Conservation (phyloP, 2,888 invertebrate genomes). For the Quadriops clusia region DNA sequence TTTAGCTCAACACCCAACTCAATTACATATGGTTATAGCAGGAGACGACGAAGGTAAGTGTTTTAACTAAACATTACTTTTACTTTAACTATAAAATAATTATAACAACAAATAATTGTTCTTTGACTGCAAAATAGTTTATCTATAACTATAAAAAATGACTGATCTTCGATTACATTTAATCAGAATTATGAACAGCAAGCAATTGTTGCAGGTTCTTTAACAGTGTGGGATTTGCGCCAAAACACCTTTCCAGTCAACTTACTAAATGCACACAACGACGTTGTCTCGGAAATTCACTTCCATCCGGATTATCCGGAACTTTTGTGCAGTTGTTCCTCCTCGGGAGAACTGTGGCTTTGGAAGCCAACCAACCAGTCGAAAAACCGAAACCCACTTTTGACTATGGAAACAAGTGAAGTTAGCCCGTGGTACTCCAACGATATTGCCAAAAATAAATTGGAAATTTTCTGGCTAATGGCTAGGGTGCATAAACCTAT, state of each 20-base stretch:
- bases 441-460: slow-evolving; percentile 54
- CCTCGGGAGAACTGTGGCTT: slow-evolving; percentile 78
- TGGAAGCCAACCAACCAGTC: slow-evolving; percentile 60
- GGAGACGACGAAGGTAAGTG: slow-evolving; percentile 64
- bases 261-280: slow-evolving; percentile 63
- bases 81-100: not conserved
- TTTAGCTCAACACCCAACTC: slow-evolving; percentile 74
- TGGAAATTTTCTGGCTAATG: slow-evolving; percentile 64
- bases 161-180: no score
- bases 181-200: no score
- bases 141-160: no score
- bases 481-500: slow-evolving; percentile 64
- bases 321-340: slow-evolving; percentile 71
- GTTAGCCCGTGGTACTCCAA: slow-evolving; percentile 54
- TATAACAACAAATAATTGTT: no score
- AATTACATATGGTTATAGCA: slow-evolving; percentile 70
- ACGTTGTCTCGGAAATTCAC: slow-evolving; percentile 70
- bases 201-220: slow-evolving; percentile 43
- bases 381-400: slow-evolving; percentile 11
- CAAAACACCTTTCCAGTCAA: slow-evolving; percentile 75
- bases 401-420: slow-evolving; percentile 20
- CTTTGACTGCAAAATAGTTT: no score
- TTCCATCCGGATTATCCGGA: slow-evolving; percentile 81
- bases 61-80: slow-evolving; percentile 2
- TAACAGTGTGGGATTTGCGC: slow-evolving; percentile 84